A percentile compares a stretch with the other conserved stretches of the same genome.
phyloP scores from a whole-genome alignment of 2,113 vertebrate species.

The Tretioscincus oriximinensis region DNA sequence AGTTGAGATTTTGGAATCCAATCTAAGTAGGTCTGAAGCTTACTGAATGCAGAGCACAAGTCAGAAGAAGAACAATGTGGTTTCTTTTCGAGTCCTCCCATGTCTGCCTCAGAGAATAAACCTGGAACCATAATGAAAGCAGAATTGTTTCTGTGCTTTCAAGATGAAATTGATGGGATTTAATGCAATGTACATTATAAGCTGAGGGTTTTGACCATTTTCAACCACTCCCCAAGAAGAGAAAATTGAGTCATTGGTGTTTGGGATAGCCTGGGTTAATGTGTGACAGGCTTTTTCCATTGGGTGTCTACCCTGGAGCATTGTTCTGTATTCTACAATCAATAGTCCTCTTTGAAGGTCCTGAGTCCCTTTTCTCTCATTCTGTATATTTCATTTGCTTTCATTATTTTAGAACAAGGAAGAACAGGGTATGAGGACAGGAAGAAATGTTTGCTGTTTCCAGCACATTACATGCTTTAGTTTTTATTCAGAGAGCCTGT shows the following conservation, averaged over 20 bases:
- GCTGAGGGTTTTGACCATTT: not conserved
- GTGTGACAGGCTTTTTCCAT: not conserved
- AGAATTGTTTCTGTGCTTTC: not conserved
- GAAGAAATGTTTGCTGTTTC: not conserved
- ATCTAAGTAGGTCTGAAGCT: not conserved
- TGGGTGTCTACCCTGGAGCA: not conserved
- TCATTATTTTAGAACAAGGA: not conserved
- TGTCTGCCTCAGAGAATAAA: not conserved
- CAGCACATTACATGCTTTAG: not conserved
- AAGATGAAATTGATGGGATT: not conserved
- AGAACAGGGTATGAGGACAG: not conserved
- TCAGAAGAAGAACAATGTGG: not conserved
- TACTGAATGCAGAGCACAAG: not conserved
- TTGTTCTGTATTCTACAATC: not conserved
- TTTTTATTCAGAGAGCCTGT: not conserved
- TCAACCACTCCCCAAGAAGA: slow-evolving; percentile 5
- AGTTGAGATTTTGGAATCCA: too few species aligned
- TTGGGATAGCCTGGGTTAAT: not conserved
- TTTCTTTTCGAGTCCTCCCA: not conserved
- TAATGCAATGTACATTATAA: not conserved
- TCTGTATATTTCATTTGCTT: slow-evolving; percentile 7
- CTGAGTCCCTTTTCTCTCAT: not conserved
- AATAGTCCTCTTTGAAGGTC: slow-evolving; percentile 10
- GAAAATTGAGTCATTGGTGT: not conserved
- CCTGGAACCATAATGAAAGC: not conserved